Conservation (phyloP, 2,888 invertebrate species). For the Nudaria mundana region DNA sequence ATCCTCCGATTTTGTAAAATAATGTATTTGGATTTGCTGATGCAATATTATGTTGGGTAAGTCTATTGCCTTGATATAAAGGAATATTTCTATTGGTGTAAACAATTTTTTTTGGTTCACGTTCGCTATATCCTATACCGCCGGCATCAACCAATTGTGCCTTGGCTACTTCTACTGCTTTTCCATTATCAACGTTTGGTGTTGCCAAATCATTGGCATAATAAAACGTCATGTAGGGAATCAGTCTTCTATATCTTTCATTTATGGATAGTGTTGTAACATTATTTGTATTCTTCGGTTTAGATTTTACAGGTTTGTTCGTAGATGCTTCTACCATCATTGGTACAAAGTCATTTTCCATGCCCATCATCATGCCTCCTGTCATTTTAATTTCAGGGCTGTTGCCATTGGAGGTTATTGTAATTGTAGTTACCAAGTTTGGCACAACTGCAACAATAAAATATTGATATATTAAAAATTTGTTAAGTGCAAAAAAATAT, state of each 20-base stretch:
- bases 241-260: conserved; percentile 87
- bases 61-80: conserved; percentile 70
- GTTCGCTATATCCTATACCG: conserved; percentile 39
- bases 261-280: conserved; percentile 72
- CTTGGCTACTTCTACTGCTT: conserved; percentile 66
- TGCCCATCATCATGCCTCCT: conserved; percentile 59
- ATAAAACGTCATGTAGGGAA: conserved; percentile 92
- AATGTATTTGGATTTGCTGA: conserved; percentile 70
- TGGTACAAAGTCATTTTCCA: conserved; percentile 54
- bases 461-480: conserved; percentile 7
- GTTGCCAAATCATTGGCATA: conserved; percentile 81
- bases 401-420: conserved; percentile 75
- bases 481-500: too few relatives aligned
- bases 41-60: conserved; percentile 72
- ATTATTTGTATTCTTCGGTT: conserved; percentile 42
- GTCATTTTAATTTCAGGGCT: conserved; percentile 73
- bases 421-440: conserved; percentile 56
- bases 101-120: conserved; percentile 59
- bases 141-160: conserved; percentile 62
- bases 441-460: conserved; percentile 67
- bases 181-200: conserved; percentile 56
- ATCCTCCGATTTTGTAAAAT: conserved; percentile 59
- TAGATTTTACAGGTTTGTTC: conserved; percentile 38
- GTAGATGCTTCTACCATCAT: conserved; percentile 38
- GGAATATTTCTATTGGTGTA: conserved; percentile 65